phyloP scores from a whole-genome alignment of 2,797 vertebrate species.

The Pseudochirops corinnae region DNA sequence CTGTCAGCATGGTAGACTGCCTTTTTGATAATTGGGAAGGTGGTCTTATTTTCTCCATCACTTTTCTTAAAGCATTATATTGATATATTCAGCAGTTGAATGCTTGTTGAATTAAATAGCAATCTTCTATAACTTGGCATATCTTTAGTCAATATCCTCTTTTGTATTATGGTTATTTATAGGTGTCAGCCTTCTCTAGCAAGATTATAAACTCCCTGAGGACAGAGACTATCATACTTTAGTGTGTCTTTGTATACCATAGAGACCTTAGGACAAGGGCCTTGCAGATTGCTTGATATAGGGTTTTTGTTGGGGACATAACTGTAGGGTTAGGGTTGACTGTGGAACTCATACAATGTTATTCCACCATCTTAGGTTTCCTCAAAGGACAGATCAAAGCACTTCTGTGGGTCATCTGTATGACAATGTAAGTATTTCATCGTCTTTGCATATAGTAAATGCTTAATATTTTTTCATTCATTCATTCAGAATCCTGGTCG shows the following conservation, averaged over 20 bases:
- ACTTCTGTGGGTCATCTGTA: slow-evolving; percentile 73
- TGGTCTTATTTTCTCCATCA: background rate
- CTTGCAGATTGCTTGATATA: background rate
- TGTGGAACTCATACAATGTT: slow-evolving; percentile 70
- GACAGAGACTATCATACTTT: background rate
- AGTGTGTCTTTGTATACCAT: background rate
- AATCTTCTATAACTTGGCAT: background rate
- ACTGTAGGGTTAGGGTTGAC: slow-evolving; percentile 69
- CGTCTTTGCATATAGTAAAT: background rate
- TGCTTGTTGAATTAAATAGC: background rate
- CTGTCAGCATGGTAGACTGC: background rate
- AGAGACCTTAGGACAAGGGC: background rate
- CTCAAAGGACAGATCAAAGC: slow-evolving; percentile 75
- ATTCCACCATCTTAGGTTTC: slow-evolving; percentile 82
- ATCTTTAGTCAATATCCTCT: background rate
- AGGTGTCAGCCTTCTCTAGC: background rate
- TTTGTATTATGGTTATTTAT: background rate
- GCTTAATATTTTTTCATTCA: background rate
- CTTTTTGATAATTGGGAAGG: background rate
- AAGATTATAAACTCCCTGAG: background rate
- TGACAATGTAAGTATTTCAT: slow-evolving; percentile 84
- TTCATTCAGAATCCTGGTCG: background rate
- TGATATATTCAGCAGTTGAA: background rate
- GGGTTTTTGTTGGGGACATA: background rate
- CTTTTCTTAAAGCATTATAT: background rate